Conservation (phyloP, 2,888 invertebrate species). For the Cordilura impudica region DNA sequence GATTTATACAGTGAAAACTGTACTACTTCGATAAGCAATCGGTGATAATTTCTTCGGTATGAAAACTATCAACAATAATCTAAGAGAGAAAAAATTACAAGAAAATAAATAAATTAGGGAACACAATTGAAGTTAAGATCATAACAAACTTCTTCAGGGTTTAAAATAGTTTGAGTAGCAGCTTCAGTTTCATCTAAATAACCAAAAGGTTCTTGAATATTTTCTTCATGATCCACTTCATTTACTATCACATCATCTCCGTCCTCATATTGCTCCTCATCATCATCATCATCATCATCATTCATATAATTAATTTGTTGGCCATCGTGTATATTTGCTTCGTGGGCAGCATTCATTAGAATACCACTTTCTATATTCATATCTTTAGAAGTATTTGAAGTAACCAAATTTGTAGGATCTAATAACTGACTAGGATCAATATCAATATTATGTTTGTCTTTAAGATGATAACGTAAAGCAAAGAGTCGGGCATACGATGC, state of each 20-base stretch:
- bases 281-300: background rate
- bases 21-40: slow-evolving; percentile 71
- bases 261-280: background rate
- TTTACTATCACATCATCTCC: background rate
- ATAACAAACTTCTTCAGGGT: slow-evolving; percentile 70
- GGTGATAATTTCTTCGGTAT: slow-evolving; percentile 75
- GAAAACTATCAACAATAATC: slow-evolving; percentile 74
- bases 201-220: slow-evolving; percentile 62
- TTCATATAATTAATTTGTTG: slow-evolving; percentile 29
- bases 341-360: slow-evolving; percentile 69
- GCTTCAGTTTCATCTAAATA: slow-evolving; percentile 58
- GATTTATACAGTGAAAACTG: background rate
- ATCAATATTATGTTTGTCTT: slow-evolving; percentile 80
- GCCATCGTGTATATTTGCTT: slow-evolving; percentile 51
- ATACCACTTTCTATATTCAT: slow-evolving; percentile 62
- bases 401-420: slow-evolving; percentile 8
- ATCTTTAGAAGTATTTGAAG: background rate
- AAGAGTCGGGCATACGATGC: slow-evolving; percentile 87
- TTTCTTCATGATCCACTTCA: slow-evolving; percentile 67
- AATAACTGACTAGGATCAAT: slow-evolving; percentile 54
- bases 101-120: background rate
- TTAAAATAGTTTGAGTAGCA: slow-evolving; percentile 65
- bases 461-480: slow-evolving; percentile 86
- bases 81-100: slow-evolving; percentile 61
- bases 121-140: background rate